Percentiles rank a stretch among this genome's conserved stretches.
phyloP scores from a whole-genome alignment of 2,888 invertebrate species.

The Pristionchus entomophagus region DNA sequence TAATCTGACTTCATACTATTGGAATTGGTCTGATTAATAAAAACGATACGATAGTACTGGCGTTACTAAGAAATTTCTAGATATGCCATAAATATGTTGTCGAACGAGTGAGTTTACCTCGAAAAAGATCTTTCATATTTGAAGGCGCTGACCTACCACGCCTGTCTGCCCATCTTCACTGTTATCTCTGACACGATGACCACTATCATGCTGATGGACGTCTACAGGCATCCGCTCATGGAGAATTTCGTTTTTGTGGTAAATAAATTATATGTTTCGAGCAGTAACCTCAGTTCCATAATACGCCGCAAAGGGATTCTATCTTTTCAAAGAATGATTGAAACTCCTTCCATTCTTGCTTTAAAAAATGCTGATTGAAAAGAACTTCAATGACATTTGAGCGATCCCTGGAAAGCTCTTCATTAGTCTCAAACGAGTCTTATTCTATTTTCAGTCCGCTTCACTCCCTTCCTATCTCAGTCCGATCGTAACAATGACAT shows the following conservation, averaged over 20 bases:
- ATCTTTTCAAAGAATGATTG: not conserved
- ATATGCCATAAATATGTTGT: no score
- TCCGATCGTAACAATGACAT: not conserved
- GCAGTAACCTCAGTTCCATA: no score
- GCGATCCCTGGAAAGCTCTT: not conserved
- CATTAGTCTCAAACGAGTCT: no score
- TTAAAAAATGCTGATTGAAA: not conserved
- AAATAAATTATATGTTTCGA: not conserved
- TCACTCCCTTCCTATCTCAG: not conserved
- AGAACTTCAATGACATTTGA: not conserved
- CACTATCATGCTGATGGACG: not conserved
- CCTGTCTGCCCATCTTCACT: conserved; percentile 13
- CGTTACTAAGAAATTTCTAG: no score
- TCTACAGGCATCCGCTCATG: not conserved
- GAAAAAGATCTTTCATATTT: no score
- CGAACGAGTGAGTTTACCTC: no score
- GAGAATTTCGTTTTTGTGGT: not conserved
- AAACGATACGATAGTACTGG: no score
- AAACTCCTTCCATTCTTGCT: not conserved
- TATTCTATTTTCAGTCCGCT: not conserved
- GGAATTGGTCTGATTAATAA: no score
- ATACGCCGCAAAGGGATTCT: not conserved
- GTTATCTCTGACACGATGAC: not conserved
- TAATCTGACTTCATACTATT: no score
- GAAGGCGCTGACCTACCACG: conserved; percentile 4